phyloP scores from a whole-genome alignment of 1,140 invertebrate genomes.

The Aphidius gifuensis region DNA sequence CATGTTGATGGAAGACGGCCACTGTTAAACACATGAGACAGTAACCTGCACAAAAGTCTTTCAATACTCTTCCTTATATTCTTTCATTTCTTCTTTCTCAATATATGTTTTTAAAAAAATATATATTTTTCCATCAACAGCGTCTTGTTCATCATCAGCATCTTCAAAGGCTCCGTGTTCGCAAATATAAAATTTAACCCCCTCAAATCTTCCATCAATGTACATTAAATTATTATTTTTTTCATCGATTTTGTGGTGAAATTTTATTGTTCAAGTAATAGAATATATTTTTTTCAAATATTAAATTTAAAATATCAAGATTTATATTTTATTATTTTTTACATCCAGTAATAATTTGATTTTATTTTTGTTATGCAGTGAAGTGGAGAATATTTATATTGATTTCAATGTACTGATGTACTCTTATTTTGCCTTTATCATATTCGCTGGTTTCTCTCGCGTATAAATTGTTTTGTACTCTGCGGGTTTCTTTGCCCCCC shows the following conservation, averaged over 20 bases:
- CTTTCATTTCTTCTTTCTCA: constrained; percentile 7
- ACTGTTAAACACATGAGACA: constrained; percentile 5
- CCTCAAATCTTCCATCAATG: neutral
- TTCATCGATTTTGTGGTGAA: neutral
- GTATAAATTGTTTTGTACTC: too few relatives aligned
- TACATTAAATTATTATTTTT: neutral
- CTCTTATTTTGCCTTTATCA: too few relatives aligned
- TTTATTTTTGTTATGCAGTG: too few relatives aligned
- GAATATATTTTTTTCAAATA: too few relatives aligned
- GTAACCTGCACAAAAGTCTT: constrained; percentile 31
- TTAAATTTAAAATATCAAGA: too few relatives aligned
- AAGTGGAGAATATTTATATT: neutral
- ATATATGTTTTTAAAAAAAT: constrained; percentile 3
- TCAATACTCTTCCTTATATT: constrained; percentile 19
- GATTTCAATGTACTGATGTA: too few relatives aligned
- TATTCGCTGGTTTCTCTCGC: too few relatives aligned
- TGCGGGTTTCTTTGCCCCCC: neutral
- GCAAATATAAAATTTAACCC: neutral
- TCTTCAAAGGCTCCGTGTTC: neutral
- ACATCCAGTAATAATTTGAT: too few relatives aligned
- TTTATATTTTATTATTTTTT: too few relatives aligned
- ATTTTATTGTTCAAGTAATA: too few relatives aligned
- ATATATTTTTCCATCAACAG: neutral
- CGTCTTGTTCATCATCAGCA: too few relatives aligned
- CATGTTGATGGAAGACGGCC: neutral